phyloP scores from a whole-genome alignment of 2,797 vertebrate genomes.

The Sebastes goodei region DNA sequence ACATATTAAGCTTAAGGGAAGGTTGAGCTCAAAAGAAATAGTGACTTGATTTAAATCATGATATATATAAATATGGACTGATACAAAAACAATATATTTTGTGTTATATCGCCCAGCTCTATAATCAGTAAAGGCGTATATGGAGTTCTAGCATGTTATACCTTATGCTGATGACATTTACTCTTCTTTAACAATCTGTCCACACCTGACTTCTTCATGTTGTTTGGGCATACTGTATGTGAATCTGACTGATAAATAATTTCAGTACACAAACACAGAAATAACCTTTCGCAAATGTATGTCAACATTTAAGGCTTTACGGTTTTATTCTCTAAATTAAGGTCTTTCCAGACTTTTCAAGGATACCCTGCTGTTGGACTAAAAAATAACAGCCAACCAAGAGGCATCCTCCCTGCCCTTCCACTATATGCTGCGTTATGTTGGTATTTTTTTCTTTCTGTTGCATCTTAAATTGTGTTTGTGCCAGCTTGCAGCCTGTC shows the following conservation, averaged over 20 bases:
- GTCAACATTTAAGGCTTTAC: not conserved
- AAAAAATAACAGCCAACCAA: not conserved
- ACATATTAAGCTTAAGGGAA: no score
- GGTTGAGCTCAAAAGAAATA: no score
- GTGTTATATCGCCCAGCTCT: no score
- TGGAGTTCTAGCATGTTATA: not conserved
- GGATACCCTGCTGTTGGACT: not conserved
- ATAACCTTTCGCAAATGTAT: not conserved
- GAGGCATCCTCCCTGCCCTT: not conserved
- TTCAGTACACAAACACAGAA: not conserved
- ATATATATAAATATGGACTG: no score
- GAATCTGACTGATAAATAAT: not conserved
- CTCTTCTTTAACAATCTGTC: not conserved
- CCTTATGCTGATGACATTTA: not conserved
- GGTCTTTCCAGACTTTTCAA: not conserved
- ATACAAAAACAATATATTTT: no score
- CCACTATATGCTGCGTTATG: not conserved
- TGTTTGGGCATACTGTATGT: not conserved
- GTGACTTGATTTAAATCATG: no score
- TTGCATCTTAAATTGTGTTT: constrained; percentile 44
- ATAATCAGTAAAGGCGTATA: no score
- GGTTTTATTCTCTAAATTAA: not conserved
- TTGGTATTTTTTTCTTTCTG: not conserved
- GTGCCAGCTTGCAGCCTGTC: constrained; percentile 66
- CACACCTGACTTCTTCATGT: not conserved